phyloP scores from a whole-genome alignment of 2,113 vertebrate species.

The Ophthalmolycus amberensis region DNA sequence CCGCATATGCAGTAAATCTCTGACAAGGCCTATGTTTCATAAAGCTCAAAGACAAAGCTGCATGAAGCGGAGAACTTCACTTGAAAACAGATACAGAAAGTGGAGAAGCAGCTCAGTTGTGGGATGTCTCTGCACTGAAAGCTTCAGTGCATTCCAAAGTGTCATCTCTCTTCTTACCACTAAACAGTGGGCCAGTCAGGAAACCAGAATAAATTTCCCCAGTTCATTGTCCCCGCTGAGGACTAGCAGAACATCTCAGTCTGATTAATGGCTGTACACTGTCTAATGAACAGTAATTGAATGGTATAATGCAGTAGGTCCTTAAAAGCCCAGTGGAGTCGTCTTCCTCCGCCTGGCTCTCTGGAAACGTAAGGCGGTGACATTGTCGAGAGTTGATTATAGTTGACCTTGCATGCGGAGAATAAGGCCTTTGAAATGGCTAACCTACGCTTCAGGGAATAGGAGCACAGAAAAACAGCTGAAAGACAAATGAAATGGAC shows the following conservation, averaged over 20 bases:
- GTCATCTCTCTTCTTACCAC: constrained; percentile 55
- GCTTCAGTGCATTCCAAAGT: constrained; percentile 51
- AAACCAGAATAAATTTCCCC: constrained; percentile 73
- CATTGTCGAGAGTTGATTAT: constrained; percentile 81
- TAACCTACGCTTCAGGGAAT: constrained; percentile 73
- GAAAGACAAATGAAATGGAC: constrained; percentile 80
- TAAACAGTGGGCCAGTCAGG: constrained; percentile 54
- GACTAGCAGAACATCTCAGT: constrained; percentile 77
- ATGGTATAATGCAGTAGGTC: constrained; percentile 79
- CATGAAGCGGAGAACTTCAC: constrained; percentile 54
- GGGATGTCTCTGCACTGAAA: constrained; percentile 38
- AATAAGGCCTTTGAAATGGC: constrained; percentile 78
- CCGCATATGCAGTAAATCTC: constrained; percentile 76
- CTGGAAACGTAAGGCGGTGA: constrained; percentile 70
- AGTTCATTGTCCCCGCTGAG: constrained; percentile 75
- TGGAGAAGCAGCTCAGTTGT: constrained; percentile 44
- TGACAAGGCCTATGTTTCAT: constrained; percentile 65
- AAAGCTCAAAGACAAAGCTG: constrained; percentile 43
- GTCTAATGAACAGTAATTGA: constrained; percentile 86
- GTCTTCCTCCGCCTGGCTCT: constrained; percentile 60
- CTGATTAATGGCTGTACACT: constrained; percentile 83
- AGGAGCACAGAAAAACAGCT: constrained; percentile 75
- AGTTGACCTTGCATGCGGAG: constrained; percentile 81
- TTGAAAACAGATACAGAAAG: constrained; percentile 43
- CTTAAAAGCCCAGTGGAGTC: constrained; percentile 77